Evolutionary conservation across 2,888 invertebrate species (phyloP), one percentile per base, ranked within the genome.

Genomic region (Asteroscopus sphinx): DNA sequence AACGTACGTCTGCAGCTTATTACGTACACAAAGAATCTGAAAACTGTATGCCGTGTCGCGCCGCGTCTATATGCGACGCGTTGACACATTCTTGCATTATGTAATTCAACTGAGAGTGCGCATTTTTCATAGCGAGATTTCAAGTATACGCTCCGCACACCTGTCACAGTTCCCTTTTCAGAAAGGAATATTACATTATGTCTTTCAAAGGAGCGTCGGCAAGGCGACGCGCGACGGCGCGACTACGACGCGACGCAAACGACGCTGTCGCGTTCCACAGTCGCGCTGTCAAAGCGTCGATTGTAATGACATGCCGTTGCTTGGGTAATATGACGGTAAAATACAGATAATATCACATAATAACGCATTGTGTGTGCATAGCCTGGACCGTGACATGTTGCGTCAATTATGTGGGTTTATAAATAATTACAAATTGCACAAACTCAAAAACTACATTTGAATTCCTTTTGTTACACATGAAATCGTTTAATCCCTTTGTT

Each of bases 41-140:
- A 83, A 82, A 83, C 77, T 85, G 80, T 82, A 81, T 21, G 30
- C 40, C 81, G 80, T 57, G 70, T 64, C 49, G 63, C 35, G 49
- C 59, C 69, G 74, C 61, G 49, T 17, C 60, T 73, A 44, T 59
- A 42, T 52, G 80, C 81, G 76, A 79, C 82, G 77, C 85, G 84
- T 85, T 87, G 91, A 89, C 91, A 91, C 87, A 86, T 89, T 80
- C 87, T 78, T 84, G 89, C 87, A 88, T 91, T 90, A 90, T 87
- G 87, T 90, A 88, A 89, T 87, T 84, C 88, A 77, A 76, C 68
- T 65, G 85, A 76, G 76, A 79, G 71, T 80, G 84, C 88, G 87
- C 88, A 92, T 91, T 92, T 92, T 91, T 91, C 92, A 90, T 87
- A 85, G 86, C 83, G 81, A 85, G 85, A 89, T 89, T 88, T 84